Conservation (phyloP, 2,797 vertebrate species). For the Sebastes melanostomus region DNA sequence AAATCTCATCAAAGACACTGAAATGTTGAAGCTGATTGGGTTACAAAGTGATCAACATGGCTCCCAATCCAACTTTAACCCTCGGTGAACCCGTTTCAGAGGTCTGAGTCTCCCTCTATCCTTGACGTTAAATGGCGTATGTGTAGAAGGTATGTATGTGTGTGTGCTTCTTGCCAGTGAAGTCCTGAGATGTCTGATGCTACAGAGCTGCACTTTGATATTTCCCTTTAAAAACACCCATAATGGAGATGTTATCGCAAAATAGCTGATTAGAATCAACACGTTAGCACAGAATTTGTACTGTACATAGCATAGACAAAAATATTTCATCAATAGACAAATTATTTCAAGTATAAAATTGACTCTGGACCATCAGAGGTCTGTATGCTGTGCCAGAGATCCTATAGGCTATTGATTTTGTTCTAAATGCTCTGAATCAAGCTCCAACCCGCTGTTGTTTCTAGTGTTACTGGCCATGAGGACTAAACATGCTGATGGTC, state of each 20-base stretch:
- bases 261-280: slow-evolving; percentile 19
- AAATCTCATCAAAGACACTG: not conserved
- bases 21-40: not conserved
- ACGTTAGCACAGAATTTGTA: not conserved
- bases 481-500: not conserved
- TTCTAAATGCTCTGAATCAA: slow-evolving; percentile 12
- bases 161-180: not conserved
- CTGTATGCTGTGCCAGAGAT: not conserved
- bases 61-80: not conserved
- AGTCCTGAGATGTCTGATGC: slow-evolving; percentile 19
- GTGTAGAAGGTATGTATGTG: not conserved
- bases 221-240: slow-evolving; percentile 31
- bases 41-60: not conserved
- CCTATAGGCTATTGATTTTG: not conserved
- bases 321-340: not conserved
- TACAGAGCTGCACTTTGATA: slow-evolving; percentile 1
- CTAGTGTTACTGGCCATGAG: not conserved
- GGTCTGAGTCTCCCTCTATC: not conserved
- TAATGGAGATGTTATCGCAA: not conserved
- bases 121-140: not conserved
- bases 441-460: not conserved
- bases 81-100: not conserved
- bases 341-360: not conserved
- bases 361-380: not conserved
- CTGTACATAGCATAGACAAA: not conserved